These are phyloP conservation scores for Phenganax stokvisi DNA, from an alignment of 92 coral and sea anemone genomes.

Conservation along the genomic window DNA sequence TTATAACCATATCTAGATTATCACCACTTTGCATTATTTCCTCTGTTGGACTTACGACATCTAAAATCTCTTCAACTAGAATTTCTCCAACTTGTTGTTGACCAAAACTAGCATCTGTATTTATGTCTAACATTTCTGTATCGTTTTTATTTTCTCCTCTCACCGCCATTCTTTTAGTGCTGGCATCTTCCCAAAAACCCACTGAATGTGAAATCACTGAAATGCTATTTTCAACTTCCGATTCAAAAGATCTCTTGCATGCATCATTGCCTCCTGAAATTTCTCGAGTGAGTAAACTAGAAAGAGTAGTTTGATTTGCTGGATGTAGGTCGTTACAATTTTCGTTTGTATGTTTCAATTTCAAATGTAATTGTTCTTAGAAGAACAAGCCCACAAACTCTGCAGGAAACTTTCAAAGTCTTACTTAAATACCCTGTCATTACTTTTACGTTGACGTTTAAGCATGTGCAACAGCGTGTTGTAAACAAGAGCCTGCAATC, in stretches of 20 bases:
- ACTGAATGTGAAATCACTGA: no score
- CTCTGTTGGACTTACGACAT: background rate
- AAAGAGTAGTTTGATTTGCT: constrained; percentile 3
- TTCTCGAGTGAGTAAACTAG: background rate
- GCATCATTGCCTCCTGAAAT: background rate
- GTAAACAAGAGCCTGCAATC: no score
- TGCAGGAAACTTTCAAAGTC: background rate
- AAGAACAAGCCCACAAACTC: background rate
- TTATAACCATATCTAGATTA: background rate
- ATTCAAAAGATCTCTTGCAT: background rate
- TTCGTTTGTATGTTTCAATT: constrained; percentile 1
- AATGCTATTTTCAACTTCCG: background rate
- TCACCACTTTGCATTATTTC: background rate
- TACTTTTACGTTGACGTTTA: background rate
- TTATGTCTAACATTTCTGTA: no score
- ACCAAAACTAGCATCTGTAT: no score
- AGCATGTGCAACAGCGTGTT: background rate
- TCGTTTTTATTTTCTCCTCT: no score
- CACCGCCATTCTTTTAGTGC: no score
- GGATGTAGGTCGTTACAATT: background rate
- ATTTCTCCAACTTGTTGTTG: background rate
- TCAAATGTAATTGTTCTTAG: constrained; percentile 2
- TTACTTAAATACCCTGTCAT: background rate
- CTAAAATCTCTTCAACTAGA: background rate
- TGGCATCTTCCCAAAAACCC: no score